Conservation (phyloP, 2,888 invertebrate genomes). For the Lasioglossum marginatum region DNA sequence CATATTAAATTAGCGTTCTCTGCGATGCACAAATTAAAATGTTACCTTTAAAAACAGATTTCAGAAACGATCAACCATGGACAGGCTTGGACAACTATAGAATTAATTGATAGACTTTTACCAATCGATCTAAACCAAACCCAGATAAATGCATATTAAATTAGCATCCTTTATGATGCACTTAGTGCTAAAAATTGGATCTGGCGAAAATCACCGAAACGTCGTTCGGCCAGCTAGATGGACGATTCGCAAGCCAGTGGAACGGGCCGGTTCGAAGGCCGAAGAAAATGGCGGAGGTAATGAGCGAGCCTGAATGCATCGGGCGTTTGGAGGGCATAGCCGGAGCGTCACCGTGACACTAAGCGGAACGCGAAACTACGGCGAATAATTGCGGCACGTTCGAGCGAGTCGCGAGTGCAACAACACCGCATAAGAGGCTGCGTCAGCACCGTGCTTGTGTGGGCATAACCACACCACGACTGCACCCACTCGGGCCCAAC, state of each 20-base stretch:
- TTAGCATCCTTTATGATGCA: no score
- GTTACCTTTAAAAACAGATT: no score
- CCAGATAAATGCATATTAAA: no score
- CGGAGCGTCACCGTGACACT: constrained; percentile 82
- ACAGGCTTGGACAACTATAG: no score
- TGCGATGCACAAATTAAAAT: no score
- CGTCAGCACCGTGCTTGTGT: constrained; percentile 59
- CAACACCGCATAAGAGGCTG: constrained; percentile 48
- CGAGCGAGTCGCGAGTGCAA: constrained; percentile 70
- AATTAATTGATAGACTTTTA: no score
- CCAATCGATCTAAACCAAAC: no score
- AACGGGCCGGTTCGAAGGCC: constrained; percentile 2
- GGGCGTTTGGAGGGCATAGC: constrained; percentile 81
- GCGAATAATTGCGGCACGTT: constrained; percentile 73
- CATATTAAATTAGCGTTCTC: no score
- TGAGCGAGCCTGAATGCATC: constrained; percentile 77
- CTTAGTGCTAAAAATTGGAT: neutral
- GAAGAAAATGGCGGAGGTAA: constrained; percentile 68
- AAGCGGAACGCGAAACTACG: constrained; percentile 70
- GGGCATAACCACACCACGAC: constrained; percentile 61
- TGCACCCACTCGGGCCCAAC: constrained; percentile 70
- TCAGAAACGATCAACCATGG: no score
- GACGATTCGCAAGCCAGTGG: neutral
- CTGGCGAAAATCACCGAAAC: neutral
- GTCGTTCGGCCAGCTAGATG: neutral